These are phyloP conservation scores for Fabriciana adippe DNA, from an alignment of 2,888 invertebrate species.

Conservation along the genomic window DNA sequence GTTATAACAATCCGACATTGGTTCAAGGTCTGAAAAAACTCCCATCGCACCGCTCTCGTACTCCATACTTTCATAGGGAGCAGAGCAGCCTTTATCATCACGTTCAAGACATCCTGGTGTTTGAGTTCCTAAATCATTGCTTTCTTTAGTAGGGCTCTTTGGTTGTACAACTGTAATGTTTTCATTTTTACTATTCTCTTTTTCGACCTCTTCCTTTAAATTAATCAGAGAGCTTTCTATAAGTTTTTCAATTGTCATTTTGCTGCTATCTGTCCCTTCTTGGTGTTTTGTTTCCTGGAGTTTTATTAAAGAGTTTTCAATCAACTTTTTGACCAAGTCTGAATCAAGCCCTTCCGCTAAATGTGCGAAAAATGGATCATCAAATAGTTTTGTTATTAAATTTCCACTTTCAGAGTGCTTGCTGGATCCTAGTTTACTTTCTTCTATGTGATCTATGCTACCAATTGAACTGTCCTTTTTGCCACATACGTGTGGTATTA, in stretches of 20 bases:
- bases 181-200: slow-evolving; percentile 53
- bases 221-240: slow-evolving; percentile 76
- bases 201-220: slow-evolving; percentile 63
- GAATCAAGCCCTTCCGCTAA: slow-evolving; percentile 84
- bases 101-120: slow-evolving; percentile 58
- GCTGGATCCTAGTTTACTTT: slow-evolving; percentile 40
- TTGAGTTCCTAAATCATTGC: slow-evolving; percentile 47
- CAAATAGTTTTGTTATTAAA: slow-evolving; percentile 83
- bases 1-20: slow-evolving; percentile 87
- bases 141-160: slow-evolving; percentile 42
- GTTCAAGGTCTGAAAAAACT: slow-evolving; percentile 78
- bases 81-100: slow-evolving; percentile 84
- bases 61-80: slow-evolving; percentile 89
- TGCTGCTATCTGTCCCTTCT: slow-evolving; percentile 72
- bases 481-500: slow-evolving; percentile 90
- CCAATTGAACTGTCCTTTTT: slow-evolving; percentile 64
- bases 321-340: slow-evolving; percentile 83
- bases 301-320: slow-evolving; percentile 86
- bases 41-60: slow-evolving; percentile 83
- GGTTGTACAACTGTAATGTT: slow-evolving; percentile 50
- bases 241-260: slow-evolving; percentile 75
- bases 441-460: slow-evolving; percentile 40
- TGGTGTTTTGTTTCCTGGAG: slow-evolving; percentile 77
- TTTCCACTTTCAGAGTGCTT: slow-evolving; percentile 62
- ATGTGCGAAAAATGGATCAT: slow-evolving; percentile 85